phyloP scores from a whole-genome alignment of 2,797 vertebrate genomes.

The Pangasius krempfi region DNA sequence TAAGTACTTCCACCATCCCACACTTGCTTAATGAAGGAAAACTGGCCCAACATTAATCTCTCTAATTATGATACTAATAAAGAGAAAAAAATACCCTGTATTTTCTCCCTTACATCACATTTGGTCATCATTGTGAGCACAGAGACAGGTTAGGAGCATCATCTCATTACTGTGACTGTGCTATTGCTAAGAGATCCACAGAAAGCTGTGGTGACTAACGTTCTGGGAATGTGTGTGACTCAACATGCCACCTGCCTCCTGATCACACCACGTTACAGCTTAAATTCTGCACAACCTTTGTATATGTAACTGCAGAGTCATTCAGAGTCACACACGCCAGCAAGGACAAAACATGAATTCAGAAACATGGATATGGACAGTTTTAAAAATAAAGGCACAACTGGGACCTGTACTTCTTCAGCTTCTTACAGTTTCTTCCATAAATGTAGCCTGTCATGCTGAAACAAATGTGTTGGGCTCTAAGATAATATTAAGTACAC shows the following conservation, averaged over 20 bases:
- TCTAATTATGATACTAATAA: background rate
- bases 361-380: background rate
- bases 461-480: background rate
- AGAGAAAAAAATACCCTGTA: background rate
- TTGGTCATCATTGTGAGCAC: slow-evolving; percentile 13
- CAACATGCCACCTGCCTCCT: slow-evolving; percentile 29
- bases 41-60: background rate
- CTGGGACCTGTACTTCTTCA: background rate
- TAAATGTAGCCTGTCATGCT: background rate
- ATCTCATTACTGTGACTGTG: slow-evolving; percentile 32
- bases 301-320: slow-evolving; percentile 20
- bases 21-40: background rate
- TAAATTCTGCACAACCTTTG: background rate
- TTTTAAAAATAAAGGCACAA: background rate
- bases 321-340: background rate
- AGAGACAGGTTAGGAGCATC: background rate
- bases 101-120: slow-evolving; percentile 1
- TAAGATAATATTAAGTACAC: background rate
- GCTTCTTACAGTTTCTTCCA: background rate
- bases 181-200: slow-evolving; percentile 6
- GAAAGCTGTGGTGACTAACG: slow-evolving; percentile 39
- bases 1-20: background rate
- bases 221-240: slow-evolving; percentile 35
- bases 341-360: background rate
- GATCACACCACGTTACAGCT: slow-evolving; percentile 15